These are phyloP conservation scores for Numenius phaeopus DNA, from an alignment of 2,797 vertebrate genomes.

Conservation along the genomic window DNA sequence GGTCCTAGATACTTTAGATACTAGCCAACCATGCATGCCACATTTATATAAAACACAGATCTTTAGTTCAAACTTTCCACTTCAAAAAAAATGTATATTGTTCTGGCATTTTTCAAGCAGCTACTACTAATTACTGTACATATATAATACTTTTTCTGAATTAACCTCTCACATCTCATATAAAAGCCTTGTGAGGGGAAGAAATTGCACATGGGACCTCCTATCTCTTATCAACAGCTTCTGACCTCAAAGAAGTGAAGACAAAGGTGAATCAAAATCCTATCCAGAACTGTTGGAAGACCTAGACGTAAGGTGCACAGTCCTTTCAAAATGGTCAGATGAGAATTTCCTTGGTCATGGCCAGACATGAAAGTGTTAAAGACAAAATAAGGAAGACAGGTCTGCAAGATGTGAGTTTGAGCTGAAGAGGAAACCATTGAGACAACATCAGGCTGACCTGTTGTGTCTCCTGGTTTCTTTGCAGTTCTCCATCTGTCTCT, in stretches of 20 bases:
- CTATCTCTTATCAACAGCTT: not conserved
- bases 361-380: not conserved
- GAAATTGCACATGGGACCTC: not conserved
- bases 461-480: not conserved
- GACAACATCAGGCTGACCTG: not conserved
- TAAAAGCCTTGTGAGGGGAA: not conserved
- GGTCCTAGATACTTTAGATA: not conserved
- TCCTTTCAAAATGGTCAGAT: not conserved
- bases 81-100: not conserved
- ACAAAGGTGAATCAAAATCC: not conserved
- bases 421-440: not conserved
- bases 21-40: not conserved
- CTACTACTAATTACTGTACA: not conserved
- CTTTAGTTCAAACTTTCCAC: not conserved
- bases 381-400: not conserved
- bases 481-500: conserved; percentile 1
- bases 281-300: not conserved
- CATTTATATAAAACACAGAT: not conserved
- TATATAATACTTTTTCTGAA: not conserved
- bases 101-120: conserved; percentile 27
- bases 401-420: not conserved
- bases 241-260: not conserved
- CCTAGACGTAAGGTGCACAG: not conserved
- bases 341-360: not conserved
- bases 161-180: not conserved